A percentile compares a stretch with the other conserved stretches of the same genome.
phyloP scores from a whole-genome alignment of 2,888 invertebrate genomes.

The Crepidodera aurea region DNA sequence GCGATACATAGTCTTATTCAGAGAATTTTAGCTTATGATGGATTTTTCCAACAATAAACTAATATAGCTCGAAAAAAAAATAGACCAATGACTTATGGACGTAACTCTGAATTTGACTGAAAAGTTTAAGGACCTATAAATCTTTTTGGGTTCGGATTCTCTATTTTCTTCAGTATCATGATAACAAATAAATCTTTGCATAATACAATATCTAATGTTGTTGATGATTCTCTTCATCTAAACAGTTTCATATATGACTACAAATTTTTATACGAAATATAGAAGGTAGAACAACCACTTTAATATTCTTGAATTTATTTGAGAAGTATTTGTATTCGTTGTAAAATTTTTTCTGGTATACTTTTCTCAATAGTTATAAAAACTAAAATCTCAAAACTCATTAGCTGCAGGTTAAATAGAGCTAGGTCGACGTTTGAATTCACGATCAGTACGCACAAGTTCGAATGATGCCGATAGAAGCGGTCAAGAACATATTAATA shows the following conservation, averaged over 20 bases:
- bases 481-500: too few relatives aligned
- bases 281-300: too few relatives aligned
- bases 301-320: too few relatives aligned
- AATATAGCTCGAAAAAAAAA: not conserved
- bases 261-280: too few relatives aligned
- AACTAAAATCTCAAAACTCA: too few relatives aligned
- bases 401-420: too few relatives aligned
- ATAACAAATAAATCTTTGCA: not conserved
- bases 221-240: not conserved
- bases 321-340: too few relatives aligned
- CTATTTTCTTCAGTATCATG: not conserved
- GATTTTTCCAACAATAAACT: not conserved
- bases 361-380: too few relatives aligned
- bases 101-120: slow-evolving; percentile 7
- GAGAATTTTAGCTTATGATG: not conserved
- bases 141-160: slow-evolving; percentile 2
- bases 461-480: too few relatives aligned
- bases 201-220: slow-evolving; percentile 2
- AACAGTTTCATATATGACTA: not conserved
- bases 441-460: too few relatives aligned
- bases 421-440: too few relatives aligned
- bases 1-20: not conserved
- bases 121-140: not conserved
- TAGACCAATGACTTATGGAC: not conserved
- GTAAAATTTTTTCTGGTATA: too few relatives aligned